phyloP scores from a whole-genome alignment of 2,888 invertebrate species.

The Sialis fuliginosa region DNA sequence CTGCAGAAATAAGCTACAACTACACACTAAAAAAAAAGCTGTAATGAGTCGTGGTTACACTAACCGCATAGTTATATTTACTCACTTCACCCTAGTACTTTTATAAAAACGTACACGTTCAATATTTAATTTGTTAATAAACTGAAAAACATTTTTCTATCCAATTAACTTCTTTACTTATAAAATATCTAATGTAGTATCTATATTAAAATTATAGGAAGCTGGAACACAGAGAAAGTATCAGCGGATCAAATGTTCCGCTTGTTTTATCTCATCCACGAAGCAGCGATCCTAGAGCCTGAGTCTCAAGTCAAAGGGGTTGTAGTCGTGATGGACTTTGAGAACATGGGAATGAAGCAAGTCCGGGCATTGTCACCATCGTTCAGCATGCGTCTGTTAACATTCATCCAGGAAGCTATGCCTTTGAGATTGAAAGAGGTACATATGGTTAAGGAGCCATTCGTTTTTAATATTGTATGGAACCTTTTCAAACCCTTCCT shows the following conservation, averaged over 20 bases:
- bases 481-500: constrained; percentile 69
- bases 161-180: too few species aligned
- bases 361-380: constrained; percentile 49
- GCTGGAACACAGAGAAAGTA: constrained; percentile 61
- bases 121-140: too few species aligned
- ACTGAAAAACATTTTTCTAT: too few species aligned
- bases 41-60: too few species aligned
- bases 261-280: constrained; percentile 63
- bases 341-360: constrained; percentile 60
- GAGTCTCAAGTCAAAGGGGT: constrained; percentile 66
- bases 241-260: constrained; percentile 59
- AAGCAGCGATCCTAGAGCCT: constrained; percentile 56
- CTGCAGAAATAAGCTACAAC: too few species aligned
- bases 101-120: too few species aligned
- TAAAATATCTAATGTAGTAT: too few species aligned
- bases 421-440: constrained; percentile 68
- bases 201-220: constrained; percentile 23
- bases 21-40: too few species aligned
- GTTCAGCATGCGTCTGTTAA: constrained; percentile 57
- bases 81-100: too few species aligned
- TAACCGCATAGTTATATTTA: too few species aligned
- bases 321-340: constrained; percentile 70
- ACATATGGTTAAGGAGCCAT: constrained; percentile 72
- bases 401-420: constrained; percentile 78
- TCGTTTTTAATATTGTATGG: constrained; percentile 73